phyloP scores from a whole-genome alignment of 2,113 vertebrate species.

The Parus major region DNA sequence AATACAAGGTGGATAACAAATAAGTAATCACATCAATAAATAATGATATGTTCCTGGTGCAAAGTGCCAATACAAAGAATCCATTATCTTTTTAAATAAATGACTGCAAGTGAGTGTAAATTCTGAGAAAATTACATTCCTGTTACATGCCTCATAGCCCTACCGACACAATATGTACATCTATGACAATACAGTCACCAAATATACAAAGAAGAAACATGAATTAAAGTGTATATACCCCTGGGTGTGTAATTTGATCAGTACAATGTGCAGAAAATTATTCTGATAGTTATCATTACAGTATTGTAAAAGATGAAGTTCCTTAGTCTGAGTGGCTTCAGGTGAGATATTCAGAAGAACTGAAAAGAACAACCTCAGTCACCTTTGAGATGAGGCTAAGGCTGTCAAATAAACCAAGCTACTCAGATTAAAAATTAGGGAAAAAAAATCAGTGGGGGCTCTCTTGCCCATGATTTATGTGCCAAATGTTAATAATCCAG shows the following conservation, averaged over 20 bases:
- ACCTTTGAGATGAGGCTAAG: conserved; percentile 64
- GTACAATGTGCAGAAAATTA: conserved; percentile 76
- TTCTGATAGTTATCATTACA: conserved; percentile 74
- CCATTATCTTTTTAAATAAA: conserved; percentile 89
- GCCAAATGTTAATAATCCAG: conserved; percentile 65
- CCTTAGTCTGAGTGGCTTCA: conserved; percentile 78
- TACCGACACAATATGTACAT: conserved; percentile 98
- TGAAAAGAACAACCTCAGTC: conserved; percentile 65
- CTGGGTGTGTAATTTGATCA: conserved; percentile 79
- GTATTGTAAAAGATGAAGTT: conserved; percentile 84
- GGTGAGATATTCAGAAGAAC: conserved; percentile 67
- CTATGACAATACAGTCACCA: conserved; percentile 98
- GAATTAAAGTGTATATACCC: conserved; percentile 83
- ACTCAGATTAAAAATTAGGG: conserved; percentile 52
- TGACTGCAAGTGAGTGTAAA: conserved; percentile 89
- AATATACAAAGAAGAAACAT: conserved; percentile 96
- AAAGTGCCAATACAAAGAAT: conserved; percentile 98
- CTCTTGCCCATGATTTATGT: conserved; percentile 14
- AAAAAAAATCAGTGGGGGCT: neutral
- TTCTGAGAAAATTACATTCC: conserved; percentile 89
- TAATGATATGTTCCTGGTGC: conserved; percentile 97
- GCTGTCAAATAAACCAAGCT: conserved; percentile 67
- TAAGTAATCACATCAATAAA: conserved; percentile 95
- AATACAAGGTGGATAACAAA: conserved; percentile 89
- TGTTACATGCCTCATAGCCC: conserved; percentile 90